Conservation (phyloP, 2,888 invertebrate species). For the Blera fallax region DNA sequence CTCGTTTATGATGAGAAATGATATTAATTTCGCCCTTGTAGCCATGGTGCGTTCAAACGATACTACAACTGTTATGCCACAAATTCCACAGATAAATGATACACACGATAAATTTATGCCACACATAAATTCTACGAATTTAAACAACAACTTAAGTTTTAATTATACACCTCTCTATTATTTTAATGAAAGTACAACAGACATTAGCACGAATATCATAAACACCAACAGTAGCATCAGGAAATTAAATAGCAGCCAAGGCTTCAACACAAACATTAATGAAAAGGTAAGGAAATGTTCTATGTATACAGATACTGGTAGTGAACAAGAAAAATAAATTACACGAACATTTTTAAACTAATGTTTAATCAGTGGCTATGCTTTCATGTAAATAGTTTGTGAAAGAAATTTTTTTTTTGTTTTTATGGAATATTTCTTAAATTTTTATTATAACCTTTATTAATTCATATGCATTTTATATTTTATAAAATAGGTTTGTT, state of each 20-base stretch:
- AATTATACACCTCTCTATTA: not conserved
- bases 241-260: not conserved
- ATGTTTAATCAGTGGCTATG: too few relatives aligned
- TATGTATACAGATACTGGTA: not conserved
- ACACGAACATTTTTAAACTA: too few relatives aligned
- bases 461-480: too few relatives aligned
- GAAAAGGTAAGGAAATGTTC: constrained; percentile 6
- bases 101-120: not conserved
- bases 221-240: not conserved
- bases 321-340: too few relatives aligned
- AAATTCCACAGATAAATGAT: constrained; percentile 2
- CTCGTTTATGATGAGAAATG: constrained; percentile 89
- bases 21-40: constrained; percentile 88
- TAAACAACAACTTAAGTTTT: constrained; percentile 9
- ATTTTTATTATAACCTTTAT: too few relatives aligned
- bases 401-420: too few relatives aligned
- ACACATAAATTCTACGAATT: constrained; percentile 22
- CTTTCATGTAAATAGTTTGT: too few relatives aligned
- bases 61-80: constrained; percentile 42
- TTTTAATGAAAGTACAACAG: not conserved
- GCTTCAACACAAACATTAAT: not conserved
- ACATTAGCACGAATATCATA: not conserved
- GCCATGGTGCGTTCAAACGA: constrained; percentile 84
- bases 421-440: too few relatives aligned
- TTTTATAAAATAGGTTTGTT: too few relatives aligned